These are phyloP conservation scores for Lanius ludovicianus DNA, from an alignment of 2,113 vertebrate genomes.

Conservation along the genomic window DNA sequence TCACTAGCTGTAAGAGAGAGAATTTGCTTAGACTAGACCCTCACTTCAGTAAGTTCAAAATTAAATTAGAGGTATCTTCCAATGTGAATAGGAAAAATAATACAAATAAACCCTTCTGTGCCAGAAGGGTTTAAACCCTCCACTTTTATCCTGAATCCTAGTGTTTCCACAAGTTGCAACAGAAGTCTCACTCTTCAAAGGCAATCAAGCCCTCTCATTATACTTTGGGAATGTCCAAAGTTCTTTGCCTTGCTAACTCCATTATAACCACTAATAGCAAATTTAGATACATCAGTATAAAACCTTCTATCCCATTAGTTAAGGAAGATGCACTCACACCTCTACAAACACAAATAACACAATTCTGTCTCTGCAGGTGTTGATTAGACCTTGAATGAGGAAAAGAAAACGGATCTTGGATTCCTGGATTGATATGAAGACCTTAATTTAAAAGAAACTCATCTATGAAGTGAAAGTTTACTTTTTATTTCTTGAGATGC, in stretches of 20 bases:
- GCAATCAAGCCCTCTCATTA: background rate
- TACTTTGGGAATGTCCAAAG: background rate
- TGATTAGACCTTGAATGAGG: background rate
- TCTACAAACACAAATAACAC: background rate
- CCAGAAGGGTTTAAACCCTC: too few species aligned
- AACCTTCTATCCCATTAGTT: background rate
- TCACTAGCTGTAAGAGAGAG: background rate
- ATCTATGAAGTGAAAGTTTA: background rate
- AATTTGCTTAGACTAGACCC: background rate
- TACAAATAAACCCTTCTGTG: background rate
- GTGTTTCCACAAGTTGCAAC: background rate
- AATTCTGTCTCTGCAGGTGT: background rate
- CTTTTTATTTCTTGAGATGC: background rate
- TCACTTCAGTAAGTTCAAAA: background rate
- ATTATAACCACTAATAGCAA: background rate
- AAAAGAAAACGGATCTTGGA: background rate
- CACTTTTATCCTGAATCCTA: background rate
- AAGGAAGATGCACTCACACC: background rate
- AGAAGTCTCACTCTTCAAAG: background rate
- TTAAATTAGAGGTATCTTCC: background rate
- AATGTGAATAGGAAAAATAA: background rate
- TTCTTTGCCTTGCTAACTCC: background rate
- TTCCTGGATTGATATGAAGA: background rate
- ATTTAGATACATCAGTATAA: background rate
- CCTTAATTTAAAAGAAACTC: background rate